These are phyloP conservation scores for Drosophila triauraria DNA, from an alignment of 1,140 invertebrate species.

Conservation along the genomic window DNA sequence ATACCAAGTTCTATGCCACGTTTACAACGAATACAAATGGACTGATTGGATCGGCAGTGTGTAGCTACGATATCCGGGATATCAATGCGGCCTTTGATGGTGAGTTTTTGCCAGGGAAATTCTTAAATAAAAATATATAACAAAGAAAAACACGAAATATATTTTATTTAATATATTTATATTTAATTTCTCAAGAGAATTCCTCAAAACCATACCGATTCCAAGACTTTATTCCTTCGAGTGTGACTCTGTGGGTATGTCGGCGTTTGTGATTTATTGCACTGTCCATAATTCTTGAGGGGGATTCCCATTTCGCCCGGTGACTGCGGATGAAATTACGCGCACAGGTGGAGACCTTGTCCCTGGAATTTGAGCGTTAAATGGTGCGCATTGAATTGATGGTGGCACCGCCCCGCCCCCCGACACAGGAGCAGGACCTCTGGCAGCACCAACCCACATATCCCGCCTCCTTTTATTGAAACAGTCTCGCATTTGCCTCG, in stretches of 20 bases:
- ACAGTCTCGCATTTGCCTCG: conserved; percentile 26
- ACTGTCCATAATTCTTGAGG: conserved; percentile 81
- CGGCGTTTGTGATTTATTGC: conserved; percentile 76
- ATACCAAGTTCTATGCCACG: conserved; percentile 94
- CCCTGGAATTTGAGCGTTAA: conserved; percentile 78
- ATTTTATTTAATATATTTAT: too few relatives aligned
- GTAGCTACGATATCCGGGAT: conserved; percentile 92
- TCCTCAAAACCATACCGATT: neutral
- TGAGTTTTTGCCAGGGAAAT: conserved; percentile 86
- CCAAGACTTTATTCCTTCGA: neutral
- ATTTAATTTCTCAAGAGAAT: neutral
- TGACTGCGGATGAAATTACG: conserved; percentile 71
- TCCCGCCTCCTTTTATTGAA: conserved; percentile 24
- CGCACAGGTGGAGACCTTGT: conserved; percentile 55
- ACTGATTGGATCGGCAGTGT: conserved; percentile 94
- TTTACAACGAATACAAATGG: conserved; percentile 96
- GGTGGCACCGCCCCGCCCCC: conserved; percentile 23
- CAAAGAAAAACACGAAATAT: too few relatives aligned
- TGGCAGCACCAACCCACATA: neutral
- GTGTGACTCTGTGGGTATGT: conserved; percentile 19
- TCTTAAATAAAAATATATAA: too few relatives aligned
- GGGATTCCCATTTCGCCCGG: conserved; percentile 68
- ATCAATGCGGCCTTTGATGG: conserved; percentile 94
- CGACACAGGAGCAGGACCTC: neutral
- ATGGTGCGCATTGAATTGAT: conserved; percentile 80